Evolutionary conservation across 1,140 invertebrate species (phyloP).

Genomic region (Bombyx mori): DNA sequence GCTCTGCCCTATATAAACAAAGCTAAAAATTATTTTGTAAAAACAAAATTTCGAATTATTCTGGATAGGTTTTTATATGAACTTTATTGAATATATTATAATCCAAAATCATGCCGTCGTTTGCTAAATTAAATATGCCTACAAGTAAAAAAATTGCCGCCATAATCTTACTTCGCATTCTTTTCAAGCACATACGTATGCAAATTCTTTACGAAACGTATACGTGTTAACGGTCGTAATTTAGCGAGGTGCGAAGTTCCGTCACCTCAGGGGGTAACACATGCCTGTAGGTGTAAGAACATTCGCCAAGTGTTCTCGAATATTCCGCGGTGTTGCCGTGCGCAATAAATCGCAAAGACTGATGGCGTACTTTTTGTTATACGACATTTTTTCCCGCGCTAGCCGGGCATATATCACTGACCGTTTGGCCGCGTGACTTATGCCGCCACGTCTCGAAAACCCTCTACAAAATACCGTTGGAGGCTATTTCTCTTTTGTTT

Average conservation of each 20-base stretch:
- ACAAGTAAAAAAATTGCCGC: too few relatives aligned
- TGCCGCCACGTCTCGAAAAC: conserved; percentile 39
- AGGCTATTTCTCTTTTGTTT: conserved; percentile 24
- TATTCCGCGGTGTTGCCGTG: conserved; percentile 54
- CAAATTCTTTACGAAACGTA: too few relatives aligned
- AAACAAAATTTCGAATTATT: too few relatives aligned
- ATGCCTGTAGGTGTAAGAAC: conserved; percentile 49
- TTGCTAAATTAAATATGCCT: too few relatives aligned
- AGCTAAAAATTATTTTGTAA: too few relatives aligned
- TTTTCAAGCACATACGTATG: too few relatives aligned
- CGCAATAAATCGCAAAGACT: conserved; percentile 58
- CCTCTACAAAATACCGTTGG: conserved; percentile 40
- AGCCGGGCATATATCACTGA: conserved; percentile 54
- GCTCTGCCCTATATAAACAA: too few relatives aligned
- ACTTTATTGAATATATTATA: too few relatives aligned
- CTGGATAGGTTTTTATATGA: too few relatives aligned
- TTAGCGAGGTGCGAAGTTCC: conserved; percentile 66
- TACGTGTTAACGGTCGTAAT: conserved; percentile 38
- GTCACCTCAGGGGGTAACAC: conserved; percentile 63
- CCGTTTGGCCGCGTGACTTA: conserved; percentile 45
- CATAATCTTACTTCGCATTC: too few relatives aligned
- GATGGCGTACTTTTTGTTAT: conserved; percentile 59
- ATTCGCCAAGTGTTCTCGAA: conserved; percentile 49
- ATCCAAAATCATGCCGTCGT: too few relatives aligned
- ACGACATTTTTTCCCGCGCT: conserved; percentile 69